Percentiles rank a stretch among this genome's conserved stretches.
These are phyloP conservation scores for Echinops telfairi DNA, from an alignment of 2,113 vertebrate genomes.

Conservation along the genomic window DNA sequence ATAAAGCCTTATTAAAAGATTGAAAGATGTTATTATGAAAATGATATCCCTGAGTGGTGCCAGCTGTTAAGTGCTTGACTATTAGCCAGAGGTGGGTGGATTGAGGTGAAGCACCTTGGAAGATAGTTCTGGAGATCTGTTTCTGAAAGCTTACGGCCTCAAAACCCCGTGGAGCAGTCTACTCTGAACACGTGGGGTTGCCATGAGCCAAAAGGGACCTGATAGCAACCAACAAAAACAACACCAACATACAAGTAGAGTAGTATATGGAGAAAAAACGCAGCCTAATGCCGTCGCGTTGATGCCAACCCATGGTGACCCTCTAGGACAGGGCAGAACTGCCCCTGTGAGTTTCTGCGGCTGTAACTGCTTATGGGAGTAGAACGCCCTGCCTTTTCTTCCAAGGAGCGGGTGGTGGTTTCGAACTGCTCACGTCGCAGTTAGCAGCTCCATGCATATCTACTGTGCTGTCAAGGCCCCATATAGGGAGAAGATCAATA, in stretches of 20 bases:
- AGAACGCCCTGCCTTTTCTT: too few species aligned
- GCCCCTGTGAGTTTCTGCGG: too few species aligned
- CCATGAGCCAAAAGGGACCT: background rate
- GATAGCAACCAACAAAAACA: background rate
- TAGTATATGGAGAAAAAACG: too few species aligned
- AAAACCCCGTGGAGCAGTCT: background rate
- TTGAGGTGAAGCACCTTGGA: background rate
- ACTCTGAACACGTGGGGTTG: background rate
- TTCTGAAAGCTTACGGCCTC: background rate
- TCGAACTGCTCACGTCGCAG: too few species aligned
- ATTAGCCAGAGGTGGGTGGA: background rate
- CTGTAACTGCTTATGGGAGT: too few species aligned
- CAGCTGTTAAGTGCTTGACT: background rate
- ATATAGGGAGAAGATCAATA: background rate
- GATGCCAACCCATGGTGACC: too few species aligned
- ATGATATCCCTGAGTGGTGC: background rate
- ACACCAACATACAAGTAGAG: background rate
- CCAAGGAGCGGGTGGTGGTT: too few species aligned
- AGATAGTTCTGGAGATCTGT: background rate
- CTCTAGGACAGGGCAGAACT: too few species aligned
- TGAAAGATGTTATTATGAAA: background rate
- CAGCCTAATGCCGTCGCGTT: too few species aligned
- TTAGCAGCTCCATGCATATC: too few species aligned
- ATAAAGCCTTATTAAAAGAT: background rate
- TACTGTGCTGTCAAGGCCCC: too few species aligned